Conservation (phyloP, 2,797 vertebrate genomes). For the Phylloscopus collybita region DNA sequence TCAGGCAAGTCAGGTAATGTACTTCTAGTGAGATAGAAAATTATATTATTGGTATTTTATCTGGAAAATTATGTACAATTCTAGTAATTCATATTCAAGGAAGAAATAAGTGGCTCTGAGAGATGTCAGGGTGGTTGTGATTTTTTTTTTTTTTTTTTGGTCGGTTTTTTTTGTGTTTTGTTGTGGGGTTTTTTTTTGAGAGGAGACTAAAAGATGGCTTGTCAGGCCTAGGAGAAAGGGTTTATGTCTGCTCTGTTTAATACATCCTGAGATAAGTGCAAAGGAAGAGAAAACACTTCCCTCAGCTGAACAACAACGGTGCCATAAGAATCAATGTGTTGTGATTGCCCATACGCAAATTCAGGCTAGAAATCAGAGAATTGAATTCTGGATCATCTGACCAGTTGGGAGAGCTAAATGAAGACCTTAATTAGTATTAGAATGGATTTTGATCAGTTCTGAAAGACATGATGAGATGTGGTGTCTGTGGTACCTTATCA, state of each 20-base stretch:
- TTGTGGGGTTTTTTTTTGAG: neutral
- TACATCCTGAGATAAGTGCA: neutral
- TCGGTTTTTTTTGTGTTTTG: too few relatives aligned
- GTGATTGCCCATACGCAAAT: rapidly evolving
- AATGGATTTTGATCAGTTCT: neutral
- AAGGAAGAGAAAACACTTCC: neutral
- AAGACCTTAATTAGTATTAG: neutral
- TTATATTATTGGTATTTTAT: neutral
- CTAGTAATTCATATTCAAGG: neutral
- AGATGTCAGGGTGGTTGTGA: neutral
- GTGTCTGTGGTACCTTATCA: neutral
- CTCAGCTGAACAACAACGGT: rapidly evolving
- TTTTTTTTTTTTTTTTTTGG: neutral
- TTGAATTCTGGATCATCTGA: neutral
- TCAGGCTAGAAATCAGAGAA: neutral
- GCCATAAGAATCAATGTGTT: neutral
- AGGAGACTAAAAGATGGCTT: neutral
- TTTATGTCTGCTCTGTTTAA: neutral
- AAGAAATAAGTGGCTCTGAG: neutral
- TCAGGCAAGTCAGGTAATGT: neutral
- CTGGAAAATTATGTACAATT: neutral
- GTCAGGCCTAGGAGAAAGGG: neutral
- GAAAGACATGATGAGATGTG: neutral
- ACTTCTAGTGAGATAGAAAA: neutral
- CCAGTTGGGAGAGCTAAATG: neutral